A percentile compares a stretch with the other conserved stretches of the same genome.
Evolutionary conservation across 2,888 invertebrate genomes (phyloP).

Genomic region (Acleris emargana): DNA sequence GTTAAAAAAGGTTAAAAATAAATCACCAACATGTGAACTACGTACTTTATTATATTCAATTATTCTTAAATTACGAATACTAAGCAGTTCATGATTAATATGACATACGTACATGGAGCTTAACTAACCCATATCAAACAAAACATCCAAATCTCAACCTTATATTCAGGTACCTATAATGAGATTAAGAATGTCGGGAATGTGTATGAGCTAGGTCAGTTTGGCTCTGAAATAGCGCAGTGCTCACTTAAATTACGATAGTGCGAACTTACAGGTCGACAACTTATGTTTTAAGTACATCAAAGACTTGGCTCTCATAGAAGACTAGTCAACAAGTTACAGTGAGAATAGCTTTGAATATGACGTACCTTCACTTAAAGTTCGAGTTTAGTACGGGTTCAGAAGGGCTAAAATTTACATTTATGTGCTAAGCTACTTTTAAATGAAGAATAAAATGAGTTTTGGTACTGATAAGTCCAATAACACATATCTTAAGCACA

Average conservation of each 20-base stretch:
- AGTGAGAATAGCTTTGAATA: no score
- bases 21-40: constrained; percentile 43
- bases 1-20: constrained; percentile 46
- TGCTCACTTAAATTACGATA: neutral
- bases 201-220: neutral
- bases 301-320: neutral
- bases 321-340: neutral
- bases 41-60: constrained; percentile 48
- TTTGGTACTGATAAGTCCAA: no score
- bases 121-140: neutral
- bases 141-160: neutral
- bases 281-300: neutral
- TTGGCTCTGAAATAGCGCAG: neutral
- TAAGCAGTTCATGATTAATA: constrained; percentile 46
- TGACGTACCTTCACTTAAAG: no score
- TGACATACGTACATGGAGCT: neutral
- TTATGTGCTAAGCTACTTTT: no score
- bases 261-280: constrained; percentile 1
- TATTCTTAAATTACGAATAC: constrained; percentile 43
- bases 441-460: no score
- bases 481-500: no score
- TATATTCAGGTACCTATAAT: neutral
- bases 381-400: no score
- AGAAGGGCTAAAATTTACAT: no score
- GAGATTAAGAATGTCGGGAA: neutral